Conservation (phyloP, 2,797 vertebrate genomes). For the Oceanodroma leucorhoa region DNA sequence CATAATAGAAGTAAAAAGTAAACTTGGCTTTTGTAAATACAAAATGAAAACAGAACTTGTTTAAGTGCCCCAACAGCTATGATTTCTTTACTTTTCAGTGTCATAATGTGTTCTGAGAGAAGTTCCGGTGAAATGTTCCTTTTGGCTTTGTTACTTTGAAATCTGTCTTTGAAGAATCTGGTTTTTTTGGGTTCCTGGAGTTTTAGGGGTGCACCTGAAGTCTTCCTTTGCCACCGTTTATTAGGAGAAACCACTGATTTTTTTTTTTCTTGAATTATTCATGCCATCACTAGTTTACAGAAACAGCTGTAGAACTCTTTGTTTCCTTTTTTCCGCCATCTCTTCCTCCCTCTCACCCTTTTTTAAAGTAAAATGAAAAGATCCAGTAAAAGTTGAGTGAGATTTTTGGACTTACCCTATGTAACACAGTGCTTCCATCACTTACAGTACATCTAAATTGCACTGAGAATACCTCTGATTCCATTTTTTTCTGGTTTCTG, state of each 20-base stretch:
- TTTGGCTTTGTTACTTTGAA: not conserved
- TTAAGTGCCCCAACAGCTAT: not conserved
- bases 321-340: not conserved
- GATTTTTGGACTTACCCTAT: not conserved
- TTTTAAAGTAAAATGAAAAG: not conserved
- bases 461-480: not conserved
- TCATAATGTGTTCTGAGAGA: not conserved
- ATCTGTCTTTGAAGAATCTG: not conserved
- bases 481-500: not conserved
- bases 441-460: not conserved
- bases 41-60: not conserved
- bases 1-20: not conserved
- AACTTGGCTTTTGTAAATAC: not conserved
- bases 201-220: not conserved
- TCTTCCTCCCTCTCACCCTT: not conserved
- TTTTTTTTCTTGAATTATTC: not conserved
- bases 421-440: not conserved
- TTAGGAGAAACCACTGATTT: not conserved
- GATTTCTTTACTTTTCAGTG: not conserved
- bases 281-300: not conserved
- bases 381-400: not conserved
- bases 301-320: not conserved
- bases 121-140: not conserved
- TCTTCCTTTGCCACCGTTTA: not conserved
- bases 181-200: fast-evolving